Conservation (phyloP, 2,888 invertebrate genomes). For the Cantharis nigra region DNA sequence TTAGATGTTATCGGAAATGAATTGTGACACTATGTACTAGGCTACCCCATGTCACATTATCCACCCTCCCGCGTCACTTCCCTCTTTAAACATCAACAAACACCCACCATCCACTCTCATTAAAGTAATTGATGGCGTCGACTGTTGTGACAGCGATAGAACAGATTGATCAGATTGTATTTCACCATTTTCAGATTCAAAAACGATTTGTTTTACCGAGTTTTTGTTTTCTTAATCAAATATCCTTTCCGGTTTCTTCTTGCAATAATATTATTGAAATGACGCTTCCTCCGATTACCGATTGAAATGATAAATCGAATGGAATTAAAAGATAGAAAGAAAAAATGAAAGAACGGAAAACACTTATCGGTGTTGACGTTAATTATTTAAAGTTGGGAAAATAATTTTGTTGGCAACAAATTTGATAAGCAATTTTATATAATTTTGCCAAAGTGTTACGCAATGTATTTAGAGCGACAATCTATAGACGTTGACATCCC, state of each 20-base stretch:
- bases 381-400: not conserved
- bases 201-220: slow-evolving; percentile 42
- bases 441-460: not conserved
- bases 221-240: slow-evolving; percentile 32
- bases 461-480: slow-evolving; percentile 1
- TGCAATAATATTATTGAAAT: slow-evolving; percentile 2
- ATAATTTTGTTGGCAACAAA: not conserved
- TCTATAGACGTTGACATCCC: slow-evolving; percentile 7
- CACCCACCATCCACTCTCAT: slow-evolving; percentile 51
- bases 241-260: slow-evolving; percentile 30
- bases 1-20: slow-evolving; percentile 54
- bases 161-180: slow-evolving; percentile 55
- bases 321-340: not conserved
- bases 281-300: slow-evolving; percentile 22
- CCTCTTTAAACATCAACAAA: slow-evolving; percentile 32
- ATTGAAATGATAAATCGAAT: slow-evolving; percentile 7
- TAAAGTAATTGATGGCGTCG: slow-evolving; percentile 54
- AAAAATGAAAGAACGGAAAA: not conserved
- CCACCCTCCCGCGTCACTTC: slow-evolving; percentile 33
- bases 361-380: not conserved
- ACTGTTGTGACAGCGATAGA: slow-evolving; percentile 53
- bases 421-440: slow-evolving; percentile 2
- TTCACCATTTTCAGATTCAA: slow-evolving; percentile 46
- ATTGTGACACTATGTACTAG: slow-evolving; percentile 48
- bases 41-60: slow-evolving; percentile 34